Percentiles rank a stretch among this genome's conserved stretches.
These are phyloP conservation scores for Iguana delicatissima DNA, from an alignment of 2,797 vertebrate genomes.

Conservation along the genomic window DNA sequence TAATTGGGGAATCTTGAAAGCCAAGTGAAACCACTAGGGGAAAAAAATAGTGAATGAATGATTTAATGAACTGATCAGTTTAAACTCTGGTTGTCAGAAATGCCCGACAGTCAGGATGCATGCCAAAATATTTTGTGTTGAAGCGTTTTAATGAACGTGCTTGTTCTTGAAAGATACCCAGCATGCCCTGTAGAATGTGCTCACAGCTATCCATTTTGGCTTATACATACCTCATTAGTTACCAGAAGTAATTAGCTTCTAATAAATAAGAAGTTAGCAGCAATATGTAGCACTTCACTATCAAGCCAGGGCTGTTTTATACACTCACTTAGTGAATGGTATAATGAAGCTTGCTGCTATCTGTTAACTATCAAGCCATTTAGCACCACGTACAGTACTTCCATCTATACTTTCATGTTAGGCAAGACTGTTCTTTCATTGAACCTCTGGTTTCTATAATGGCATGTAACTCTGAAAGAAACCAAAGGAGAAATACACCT, in stretches of 20 bases:
- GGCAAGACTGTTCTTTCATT: not conserved
- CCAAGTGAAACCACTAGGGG: no score
- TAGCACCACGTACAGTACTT: not conserved
- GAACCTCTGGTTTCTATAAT: accelerated
- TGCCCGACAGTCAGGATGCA: no score
- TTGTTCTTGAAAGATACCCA: not conserved
- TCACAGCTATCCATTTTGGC: not conserved
- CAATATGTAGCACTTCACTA: no score
- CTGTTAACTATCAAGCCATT: not conserved
- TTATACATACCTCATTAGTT: accelerated
- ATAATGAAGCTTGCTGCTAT: not conserved
- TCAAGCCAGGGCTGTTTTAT: not conserved
- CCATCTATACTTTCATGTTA: no score
- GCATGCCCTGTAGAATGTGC: not conserved
- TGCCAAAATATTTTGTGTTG: not conserved
- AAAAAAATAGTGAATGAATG: no score
- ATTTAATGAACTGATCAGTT: no score
- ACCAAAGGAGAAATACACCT: not conserved
- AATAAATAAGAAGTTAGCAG: not conserved
- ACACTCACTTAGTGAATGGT: not conserved
- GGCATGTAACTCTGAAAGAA: not conserved
- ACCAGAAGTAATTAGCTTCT: not conserved
- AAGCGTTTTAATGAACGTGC: not conserved
- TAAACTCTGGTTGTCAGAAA: no score
- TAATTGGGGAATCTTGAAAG: no score